Evolutionary conservation across 2,797 vertebrate genomes (phyloP), one percentile per base, ranked within the genome.

Genomic region (Lindbergichthys nudifrons): DNA sequence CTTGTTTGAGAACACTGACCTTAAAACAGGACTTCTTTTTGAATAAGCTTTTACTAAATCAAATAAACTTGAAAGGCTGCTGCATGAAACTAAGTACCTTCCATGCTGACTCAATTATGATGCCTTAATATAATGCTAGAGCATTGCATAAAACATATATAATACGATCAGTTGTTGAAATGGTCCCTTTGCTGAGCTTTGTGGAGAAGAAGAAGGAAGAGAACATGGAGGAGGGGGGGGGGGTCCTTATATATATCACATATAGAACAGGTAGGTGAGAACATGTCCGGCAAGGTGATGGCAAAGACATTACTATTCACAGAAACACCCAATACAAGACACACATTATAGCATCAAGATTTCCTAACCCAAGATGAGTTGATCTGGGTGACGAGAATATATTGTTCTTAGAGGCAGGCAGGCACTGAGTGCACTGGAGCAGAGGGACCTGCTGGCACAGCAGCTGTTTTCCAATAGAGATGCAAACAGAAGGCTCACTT

Each of bases 1-100:
- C 47, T 62, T 67, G 71, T 75, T 59, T 79, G 56, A 74, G 65
- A 73, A 82, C 39, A 32, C n/a, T 50, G 62, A 74, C 48, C 36
- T 58, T 77, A 51, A 79, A 76, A 65, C 41, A 66, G 18, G 39
- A 18, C 30, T n/a, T n/a, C n/a, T n/a, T 70, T 19, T 46, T 15
- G 21, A 52, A 30, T 21, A 4, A 16, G n/a, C 23, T 26, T 74
- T 61, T 75, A 65, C 19, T 51, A 42, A 60, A 50, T 50, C 0
- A 15, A 50, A 16, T 46, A 46, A 13, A 58, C 12, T 42, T 47
- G 2, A 60, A 43, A 58, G 5, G 11, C 21, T 18, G 26, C 51
- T 36, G 8, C 18, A 19, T 36, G 56, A 45, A 21, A 48, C 39
- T 46, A 14, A n/a, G 21, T 47, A 51, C 15, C 10, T 57, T 23